These are phyloP conservation scores for Daubentonia madagascariensis DNA, from an alignment of 2,113 vertebrate species.

Conservation along the genomic window DNA sequence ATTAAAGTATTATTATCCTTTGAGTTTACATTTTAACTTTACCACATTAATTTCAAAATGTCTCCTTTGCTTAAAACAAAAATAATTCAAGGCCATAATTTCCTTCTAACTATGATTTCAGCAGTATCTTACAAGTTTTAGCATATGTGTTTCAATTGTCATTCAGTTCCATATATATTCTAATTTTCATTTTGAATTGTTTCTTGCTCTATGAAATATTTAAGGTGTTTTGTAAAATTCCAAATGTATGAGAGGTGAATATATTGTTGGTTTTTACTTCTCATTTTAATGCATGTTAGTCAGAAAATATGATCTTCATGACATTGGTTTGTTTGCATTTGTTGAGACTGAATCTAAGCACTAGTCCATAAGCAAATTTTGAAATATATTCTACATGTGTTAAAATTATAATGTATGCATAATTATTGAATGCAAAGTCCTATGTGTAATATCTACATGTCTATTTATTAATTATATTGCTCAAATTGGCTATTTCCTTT, in stretches of 20 bases:
- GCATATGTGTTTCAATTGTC: neutral
- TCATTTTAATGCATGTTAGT: neutral
- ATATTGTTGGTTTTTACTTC: neutral
- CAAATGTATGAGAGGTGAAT: neutral
- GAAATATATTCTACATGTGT: neutral
- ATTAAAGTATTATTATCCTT: neutral
- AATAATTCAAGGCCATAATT: neutral
- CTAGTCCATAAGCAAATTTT: neutral
- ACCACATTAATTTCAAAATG: neutral
- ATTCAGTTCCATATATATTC: neutral
- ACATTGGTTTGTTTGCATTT: neutral
- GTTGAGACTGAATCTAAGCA: neutral
- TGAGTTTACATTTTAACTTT: neutral
- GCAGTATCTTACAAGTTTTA: neutral
- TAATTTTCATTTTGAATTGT: neutral
- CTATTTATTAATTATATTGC: neutral
- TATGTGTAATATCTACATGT: neutral
- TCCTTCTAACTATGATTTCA: neutral
- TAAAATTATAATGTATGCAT: neutral
- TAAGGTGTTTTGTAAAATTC: neutral
- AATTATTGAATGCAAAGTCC: neutral
- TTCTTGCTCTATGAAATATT: neutral
- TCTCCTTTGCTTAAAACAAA: neutral
- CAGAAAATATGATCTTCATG: neutral
- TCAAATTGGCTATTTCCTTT: neutral